Evolutionary conservation across 2,797 vertebrate species (phyloP).

Genomic region (Phataginus tricuspis): DNA sequence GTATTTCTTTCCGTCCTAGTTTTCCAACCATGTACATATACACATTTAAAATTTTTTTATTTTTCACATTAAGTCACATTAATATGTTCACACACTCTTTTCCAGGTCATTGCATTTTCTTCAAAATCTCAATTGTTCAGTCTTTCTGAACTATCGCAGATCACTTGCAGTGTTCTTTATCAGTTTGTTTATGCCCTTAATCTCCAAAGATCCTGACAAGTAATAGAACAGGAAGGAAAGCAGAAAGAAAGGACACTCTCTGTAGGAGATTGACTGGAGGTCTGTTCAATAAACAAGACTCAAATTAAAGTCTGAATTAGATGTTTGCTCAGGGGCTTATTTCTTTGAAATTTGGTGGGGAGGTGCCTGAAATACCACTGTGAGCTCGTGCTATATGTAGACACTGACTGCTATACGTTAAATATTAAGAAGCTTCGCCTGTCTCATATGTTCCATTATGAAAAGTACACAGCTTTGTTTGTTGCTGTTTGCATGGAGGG

Average conservation of each 20-base stretch:
- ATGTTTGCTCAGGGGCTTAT: neutral
- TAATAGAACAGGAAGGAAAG: neutral
- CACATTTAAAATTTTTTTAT: neutral
- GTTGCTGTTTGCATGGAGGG: neutral
- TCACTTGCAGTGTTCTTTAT: neutral
- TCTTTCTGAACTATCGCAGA: neutral
- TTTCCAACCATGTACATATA: neutral
- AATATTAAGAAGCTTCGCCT: neutral
- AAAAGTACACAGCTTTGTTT: neutral
- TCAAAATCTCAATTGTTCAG: neutral
- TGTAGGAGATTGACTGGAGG: neutral
- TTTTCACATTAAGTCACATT: neutral
- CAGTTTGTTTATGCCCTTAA: neutral
- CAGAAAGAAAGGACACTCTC: neutral
- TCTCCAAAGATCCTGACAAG: neutral
- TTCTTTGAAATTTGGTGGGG: neutral
- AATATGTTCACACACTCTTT: constrained; percentile 1
- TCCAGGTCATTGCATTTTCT: neutral
- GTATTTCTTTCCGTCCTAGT: neutral
- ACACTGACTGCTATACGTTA: neutral
- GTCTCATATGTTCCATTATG: neutral
- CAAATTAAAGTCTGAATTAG: neutral
- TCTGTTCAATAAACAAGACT: neutral
- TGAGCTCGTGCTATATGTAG: neutral
- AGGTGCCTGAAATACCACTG: neutral